These are phyloP conservation scores for Cyphomyrmex costatus DNA, from an alignment of 1,140 invertebrate genomes.

Conservation along the genomic window DNA sequence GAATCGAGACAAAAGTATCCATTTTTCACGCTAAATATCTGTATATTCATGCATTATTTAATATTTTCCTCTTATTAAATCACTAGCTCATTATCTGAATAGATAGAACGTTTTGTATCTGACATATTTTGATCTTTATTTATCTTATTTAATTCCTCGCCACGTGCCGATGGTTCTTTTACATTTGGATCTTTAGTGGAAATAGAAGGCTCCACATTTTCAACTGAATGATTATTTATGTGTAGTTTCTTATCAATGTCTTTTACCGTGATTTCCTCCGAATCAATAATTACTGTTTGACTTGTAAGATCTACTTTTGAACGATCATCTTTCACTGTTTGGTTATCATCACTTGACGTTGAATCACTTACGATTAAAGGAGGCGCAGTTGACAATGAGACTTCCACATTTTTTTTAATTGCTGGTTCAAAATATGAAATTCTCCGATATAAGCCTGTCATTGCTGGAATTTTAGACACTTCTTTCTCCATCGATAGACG, in stretches of 20 bases:
- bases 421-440: neutral
- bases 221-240: neutral
- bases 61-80: constrained; percentile 38
- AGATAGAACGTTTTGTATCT: constrained; percentile 12
- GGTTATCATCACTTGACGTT: neutral
- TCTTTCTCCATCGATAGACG: constrained; percentile 75
- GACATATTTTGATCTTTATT: constrained; percentile 15
- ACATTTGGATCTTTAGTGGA: constrained; percentile 3
- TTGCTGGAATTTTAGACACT: neutral
- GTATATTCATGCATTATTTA: neutral
- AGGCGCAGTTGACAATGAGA: neutral
- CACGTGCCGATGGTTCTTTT: neutral
- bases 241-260: neutral
- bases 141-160: constrained; percentile 31
- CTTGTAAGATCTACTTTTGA: constrained; percentile 15
- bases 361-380: neutral
- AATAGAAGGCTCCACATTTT: constrained; percentile 8
- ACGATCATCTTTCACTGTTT: neutral
- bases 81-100: constrained; percentile 32
- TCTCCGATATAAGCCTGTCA: constrained; percentile 33
- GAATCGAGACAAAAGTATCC: neutral
- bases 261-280: constrained; percentile 2
- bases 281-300: constrained; percentile 24
- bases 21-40: neutral
- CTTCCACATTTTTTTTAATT: neutral